Conservation (phyloP, 2,888 invertebrate species). For the Brachypterus glaber region DNA sequence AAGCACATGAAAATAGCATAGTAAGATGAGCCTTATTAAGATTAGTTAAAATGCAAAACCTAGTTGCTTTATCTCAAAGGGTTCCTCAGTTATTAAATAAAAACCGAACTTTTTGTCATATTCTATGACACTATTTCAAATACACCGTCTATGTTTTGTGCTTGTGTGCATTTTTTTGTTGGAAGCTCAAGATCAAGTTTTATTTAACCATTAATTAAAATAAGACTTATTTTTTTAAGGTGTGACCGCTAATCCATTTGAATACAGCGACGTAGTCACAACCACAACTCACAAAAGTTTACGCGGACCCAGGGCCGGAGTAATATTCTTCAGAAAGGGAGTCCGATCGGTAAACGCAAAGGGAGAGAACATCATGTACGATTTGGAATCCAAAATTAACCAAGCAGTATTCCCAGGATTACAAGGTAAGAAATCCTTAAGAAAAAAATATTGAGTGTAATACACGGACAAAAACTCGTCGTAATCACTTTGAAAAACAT, state of each 20-base stretch:
- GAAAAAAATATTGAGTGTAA: not conserved
- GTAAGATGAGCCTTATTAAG: too few species aligned
- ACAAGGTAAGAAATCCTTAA: conserved; percentile 55
- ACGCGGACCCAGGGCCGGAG: conserved; percentile 76
- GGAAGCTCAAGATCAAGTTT: too few species aligned
- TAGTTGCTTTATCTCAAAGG: too few species aligned
- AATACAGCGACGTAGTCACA: conserved; percentile 83
- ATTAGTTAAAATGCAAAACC: too few species aligned
- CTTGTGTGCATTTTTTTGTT: too few species aligned
- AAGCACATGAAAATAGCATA: too few species aligned
- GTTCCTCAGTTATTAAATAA: too few species aligned
- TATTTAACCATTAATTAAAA: too few species aligned
- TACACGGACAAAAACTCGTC: not conserved
- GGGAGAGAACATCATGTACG: conserved; percentile 78
- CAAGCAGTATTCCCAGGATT: conserved; percentile 86
- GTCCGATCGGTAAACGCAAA: conserved; percentile 66
- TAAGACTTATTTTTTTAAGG: conserved; percentile 39
- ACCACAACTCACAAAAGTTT: conserved; percentile 95
- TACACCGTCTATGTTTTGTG: too few species aligned
- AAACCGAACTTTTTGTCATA: too few species aligned
- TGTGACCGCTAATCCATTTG: conserved; percentile 81
- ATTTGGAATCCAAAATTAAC: conserved; percentile 81
- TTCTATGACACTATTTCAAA: too few species aligned
- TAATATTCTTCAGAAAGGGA: conserved; percentile 91
- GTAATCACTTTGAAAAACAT: too few species aligned